Conservation (phyloP, 92 coral and sea anemone genomes). For the Zoanthus sansibaricus region DNA sequence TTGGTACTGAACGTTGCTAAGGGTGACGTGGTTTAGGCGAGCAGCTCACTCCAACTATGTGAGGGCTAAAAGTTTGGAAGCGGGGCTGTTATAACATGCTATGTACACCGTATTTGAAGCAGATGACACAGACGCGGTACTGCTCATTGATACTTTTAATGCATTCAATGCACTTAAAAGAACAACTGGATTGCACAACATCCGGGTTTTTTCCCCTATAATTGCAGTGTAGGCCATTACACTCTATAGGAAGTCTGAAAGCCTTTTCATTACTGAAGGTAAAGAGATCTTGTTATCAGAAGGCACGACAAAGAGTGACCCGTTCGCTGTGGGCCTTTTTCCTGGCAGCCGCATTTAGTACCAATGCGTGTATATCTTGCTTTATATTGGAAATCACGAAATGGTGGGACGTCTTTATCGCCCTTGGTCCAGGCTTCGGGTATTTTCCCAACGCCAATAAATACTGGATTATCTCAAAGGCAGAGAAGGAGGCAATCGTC, state of each 20-base stretch:
- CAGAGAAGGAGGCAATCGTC: background rate
- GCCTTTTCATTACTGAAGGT: slow-evolving; percentile 10
- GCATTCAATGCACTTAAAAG: slow-evolving; percentile 24
- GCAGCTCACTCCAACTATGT: background rate
- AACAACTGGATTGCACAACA: slow-evolving; percentile 19
- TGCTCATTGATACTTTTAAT: slow-evolving; percentile 22
- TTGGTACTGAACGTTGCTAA: background rate
- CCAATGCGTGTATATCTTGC: background rate
- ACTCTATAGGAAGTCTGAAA: slow-evolving; percentile 8
- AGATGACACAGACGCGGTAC: background rate
- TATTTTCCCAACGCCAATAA: background rate
- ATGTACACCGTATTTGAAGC: slow-evolving; percentile 26
- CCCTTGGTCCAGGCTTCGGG: background rate
- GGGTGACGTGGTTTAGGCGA: background rate
- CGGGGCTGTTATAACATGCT: slow-evolving; percentile 18
- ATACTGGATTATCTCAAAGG: background rate
- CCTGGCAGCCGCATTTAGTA: background rate
- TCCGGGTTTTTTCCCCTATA: slow-evolving; percentile 1
- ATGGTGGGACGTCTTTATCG: background rate
- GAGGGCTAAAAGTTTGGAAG: background rate
- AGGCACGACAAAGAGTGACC: background rate
- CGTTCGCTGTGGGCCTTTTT: background rate
- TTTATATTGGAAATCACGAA: background rate
- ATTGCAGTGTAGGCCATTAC: background rate
- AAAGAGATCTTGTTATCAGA: slow-evolving; percentile 5